Percentiles rank a stretch among this genome's conserved stretches.
phyloP scores from a whole-genome alignment of 1,140 invertebrate genomes.

The Atta cephalotes region DNA sequence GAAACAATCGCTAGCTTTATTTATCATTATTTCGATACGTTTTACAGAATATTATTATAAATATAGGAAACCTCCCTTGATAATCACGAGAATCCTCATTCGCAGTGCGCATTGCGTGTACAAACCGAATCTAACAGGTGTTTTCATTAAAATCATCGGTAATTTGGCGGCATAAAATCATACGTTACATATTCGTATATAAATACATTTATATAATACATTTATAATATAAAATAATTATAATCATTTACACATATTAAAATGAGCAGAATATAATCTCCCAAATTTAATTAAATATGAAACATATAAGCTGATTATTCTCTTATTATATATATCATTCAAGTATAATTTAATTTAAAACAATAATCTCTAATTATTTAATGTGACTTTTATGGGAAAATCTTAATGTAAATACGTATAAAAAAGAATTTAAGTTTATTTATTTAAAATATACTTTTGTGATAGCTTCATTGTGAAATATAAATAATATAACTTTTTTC shows the following conservation, averaged over 20 bases:
- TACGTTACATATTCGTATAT: conserved; percentile 1
- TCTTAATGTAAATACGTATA: neutral
- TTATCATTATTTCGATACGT: neutral
- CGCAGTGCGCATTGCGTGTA: neutral
- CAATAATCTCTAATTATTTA: neutral
- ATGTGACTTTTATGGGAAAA: neutral
- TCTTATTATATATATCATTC: neutral
- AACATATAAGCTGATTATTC: neutral
- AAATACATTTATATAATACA: neutral
- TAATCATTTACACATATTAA: conserved; percentile 15
- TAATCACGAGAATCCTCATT: neutral
- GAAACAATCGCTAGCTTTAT: conserved; percentile 12
- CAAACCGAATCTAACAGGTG: conserved; percentile 43
- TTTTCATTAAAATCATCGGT: conserved; percentile 36
- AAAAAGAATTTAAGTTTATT: neutral
- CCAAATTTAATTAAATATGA: conserved; percentile 1
- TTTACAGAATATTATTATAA: neutral
- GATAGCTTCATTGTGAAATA: neutral
- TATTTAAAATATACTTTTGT: neutral
- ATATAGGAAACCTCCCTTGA: neutral
- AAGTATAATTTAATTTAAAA: neutral
- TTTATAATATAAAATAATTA: conserved; percentile 17
- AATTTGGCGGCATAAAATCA: conserved; percentile 28
- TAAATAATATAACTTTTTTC: neutral
- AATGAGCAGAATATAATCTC: neutral